phyloP scores from a whole-genome alignment of 2,888 invertebrate genomes.

The Drosophila nr. medialis region DNA sequence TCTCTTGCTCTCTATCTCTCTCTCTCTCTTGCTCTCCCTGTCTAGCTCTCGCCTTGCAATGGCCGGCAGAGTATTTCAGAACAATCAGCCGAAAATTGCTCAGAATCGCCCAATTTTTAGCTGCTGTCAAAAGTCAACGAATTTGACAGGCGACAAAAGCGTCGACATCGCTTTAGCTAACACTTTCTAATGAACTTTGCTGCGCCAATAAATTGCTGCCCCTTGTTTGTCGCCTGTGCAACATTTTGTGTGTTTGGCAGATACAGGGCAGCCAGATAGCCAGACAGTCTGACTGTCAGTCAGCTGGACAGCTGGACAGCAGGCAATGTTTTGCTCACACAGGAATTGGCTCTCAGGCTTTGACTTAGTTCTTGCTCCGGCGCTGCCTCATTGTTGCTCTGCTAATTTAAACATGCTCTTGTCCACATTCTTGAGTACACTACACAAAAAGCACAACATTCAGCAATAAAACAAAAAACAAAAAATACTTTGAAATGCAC shows the following conservation, averaged over 20 bases:
- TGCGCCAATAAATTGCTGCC: background rate
- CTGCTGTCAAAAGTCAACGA: constrained; percentile 59
- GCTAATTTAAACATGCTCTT: constrained; percentile 58
- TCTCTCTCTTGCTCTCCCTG: background rate
- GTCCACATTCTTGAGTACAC: constrained; percentile 36
- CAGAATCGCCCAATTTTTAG: constrained; percentile 20
- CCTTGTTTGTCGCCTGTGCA: constrained; percentile 33
- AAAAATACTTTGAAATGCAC: constrained; percentile 10
- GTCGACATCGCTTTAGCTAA: constrained; percentile 22
- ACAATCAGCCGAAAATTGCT: constrained; percentile 11
- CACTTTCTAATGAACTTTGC: constrained; percentile 29
- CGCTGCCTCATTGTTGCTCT: constrained; percentile 28
- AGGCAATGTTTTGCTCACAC: constrained; percentile 20
- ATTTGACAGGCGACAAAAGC: constrained; percentile 55
- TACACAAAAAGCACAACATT: constrained; percentile 32
- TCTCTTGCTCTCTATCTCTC: constrained; percentile 3
- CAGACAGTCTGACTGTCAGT: background rate
- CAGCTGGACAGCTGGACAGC: background rate
- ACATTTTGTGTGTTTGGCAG: constrained; percentile 3
- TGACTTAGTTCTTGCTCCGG: constrained; percentile 11
- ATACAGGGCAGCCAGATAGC: constrained; percentile 11
- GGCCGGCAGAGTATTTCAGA: constrained; percentile 15
- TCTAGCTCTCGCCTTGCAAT: constrained; percentile 2
- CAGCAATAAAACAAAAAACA: constrained; percentile 6
- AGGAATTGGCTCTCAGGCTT: constrained; percentile 60